These are phyloP conservation scores for Patella vulgata DNA, from an alignment of 1,140 invertebrate species.

Conservation along the genomic window DNA sequence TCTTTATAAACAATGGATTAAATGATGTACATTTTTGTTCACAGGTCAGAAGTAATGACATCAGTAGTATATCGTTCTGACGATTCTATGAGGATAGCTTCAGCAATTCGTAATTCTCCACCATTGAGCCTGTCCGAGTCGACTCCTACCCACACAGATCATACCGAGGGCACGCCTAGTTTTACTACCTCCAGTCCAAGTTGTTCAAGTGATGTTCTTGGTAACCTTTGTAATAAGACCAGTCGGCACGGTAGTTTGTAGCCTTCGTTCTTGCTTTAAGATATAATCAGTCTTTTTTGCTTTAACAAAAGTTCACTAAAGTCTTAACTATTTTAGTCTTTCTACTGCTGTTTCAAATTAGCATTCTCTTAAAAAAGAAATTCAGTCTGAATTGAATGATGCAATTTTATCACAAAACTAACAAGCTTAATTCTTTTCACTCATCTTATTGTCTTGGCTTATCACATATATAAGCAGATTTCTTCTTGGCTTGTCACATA, in stretches of 20 bases:
- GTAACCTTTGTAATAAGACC: slow-evolving; percentile 29
- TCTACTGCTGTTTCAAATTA: no score
- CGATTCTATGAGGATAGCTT: slow-evolving; percentile 12
- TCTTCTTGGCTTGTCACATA: no score
- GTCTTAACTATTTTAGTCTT: no score
- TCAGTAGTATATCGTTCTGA: slow-evolving; percentile 23
- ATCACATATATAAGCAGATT: no score
- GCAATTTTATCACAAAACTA: no score
- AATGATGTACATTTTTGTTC: not conserved
- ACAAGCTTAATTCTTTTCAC: no score
- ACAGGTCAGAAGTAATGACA: slow-evolving; percentile 34
- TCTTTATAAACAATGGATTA: no score
- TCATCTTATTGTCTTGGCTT: no score
- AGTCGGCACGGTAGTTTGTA: not conserved
- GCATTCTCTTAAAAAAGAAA: no score
- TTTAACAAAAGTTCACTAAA: not conserved
- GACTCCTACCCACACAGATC: slow-evolving; percentile 92
- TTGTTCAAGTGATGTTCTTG: slow-evolving; percentile 63
- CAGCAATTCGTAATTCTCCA: slow-evolving; percentile 77
- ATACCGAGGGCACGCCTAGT: slow-evolving; percentile 90
- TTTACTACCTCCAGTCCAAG: slow-evolving; percentile 91
- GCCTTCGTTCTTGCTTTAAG: not conserved
- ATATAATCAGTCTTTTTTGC: not conserved
- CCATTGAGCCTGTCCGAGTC: slow-evolving; percentile 86
- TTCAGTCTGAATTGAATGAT: no score